Evolutionary conservation across 2,797 vertebrate species (phyloP).

Genomic region (Telmatherina bonti): DNA sequence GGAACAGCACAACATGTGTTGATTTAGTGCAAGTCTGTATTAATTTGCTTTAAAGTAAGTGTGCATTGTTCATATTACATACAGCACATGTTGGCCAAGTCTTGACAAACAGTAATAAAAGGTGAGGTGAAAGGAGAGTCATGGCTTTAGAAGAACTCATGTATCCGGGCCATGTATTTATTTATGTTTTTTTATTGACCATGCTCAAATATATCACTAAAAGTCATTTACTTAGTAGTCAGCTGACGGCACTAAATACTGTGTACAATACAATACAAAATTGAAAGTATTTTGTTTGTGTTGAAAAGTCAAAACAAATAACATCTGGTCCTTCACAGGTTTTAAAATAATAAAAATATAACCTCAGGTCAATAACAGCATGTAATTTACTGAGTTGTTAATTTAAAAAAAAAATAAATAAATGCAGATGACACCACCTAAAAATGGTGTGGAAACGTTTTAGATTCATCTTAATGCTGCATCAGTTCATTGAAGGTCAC

Average conservation of each 20-base stretch:
- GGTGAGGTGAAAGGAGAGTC: slow-evolving; percentile 38
- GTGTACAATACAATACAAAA: too few relatives aligned
- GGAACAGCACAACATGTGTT: slow-evolving; percentile 47
- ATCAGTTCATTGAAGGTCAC: too few relatives aligned
- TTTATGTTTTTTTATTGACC: slow-evolving; percentile 24
- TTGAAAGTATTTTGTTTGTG: neutral
- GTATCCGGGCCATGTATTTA: slow-evolving; percentile 21
- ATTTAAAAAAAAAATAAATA: too few relatives aligned
- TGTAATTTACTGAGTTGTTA: too few relatives aligned
- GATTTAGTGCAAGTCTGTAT: slow-evolving; percentile 42
- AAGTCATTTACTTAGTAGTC: neutral
- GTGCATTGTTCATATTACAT: slow-evolving; percentile 16
- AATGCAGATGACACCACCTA: too few relatives aligned
- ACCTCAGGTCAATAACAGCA: too few relatives aligned
- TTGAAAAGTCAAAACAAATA: too few relatives aligned
- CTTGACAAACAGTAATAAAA: slow-evolving; percentile 16
- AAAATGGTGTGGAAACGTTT: too few relatives aligned
- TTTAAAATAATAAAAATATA: too few relatives aligned
- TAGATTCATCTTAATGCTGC: too few relatives aligned
- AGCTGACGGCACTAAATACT: too few relatives aligned
- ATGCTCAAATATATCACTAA: slow-evolving; percentile 25
- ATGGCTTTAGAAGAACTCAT: slow-evolving; percentile 16
- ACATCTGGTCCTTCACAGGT: too few relatives aligned
- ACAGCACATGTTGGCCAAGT: slow-evolving; percentile 8
- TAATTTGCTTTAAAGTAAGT: slow-evolving; percentile 53